Percentiles rank a stretch among this genome's conserved stretches.
Conservation (phyloP, 2,113 vertebrate species). For the Protobothrops flavoviridis region DNA sequence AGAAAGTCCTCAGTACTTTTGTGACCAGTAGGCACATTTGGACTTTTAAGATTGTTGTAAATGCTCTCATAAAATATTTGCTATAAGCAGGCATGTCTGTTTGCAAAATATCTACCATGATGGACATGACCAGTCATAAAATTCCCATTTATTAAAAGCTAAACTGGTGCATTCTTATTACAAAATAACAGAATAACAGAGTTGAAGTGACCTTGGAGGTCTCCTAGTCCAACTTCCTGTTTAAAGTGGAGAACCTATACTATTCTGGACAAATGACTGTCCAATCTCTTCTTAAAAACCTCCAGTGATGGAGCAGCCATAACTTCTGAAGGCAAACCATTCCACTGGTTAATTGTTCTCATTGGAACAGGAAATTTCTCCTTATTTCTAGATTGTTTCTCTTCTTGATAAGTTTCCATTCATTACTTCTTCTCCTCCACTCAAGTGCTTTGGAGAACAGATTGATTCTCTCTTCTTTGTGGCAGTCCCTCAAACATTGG, state of each 20-base stretch:
- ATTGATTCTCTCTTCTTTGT: background rate
- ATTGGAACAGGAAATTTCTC: background rate
- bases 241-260: background rate
- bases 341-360: background rate
- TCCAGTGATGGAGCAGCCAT: background rate
- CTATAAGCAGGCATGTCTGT: background rate
- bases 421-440: background rate
- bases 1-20: background rate
- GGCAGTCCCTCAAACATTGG: background rate
- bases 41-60: background rate
- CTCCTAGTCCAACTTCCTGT: background rate
- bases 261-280: background rate
- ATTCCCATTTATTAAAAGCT: background rate
- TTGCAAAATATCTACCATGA: background rate
- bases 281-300: background rate
- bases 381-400: background rate
- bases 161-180: background rate
- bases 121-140: background rate
- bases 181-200: background rate
- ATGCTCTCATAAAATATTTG: background rate
- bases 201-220: background rate
- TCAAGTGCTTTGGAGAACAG: background rate
- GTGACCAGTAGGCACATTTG: background rate
- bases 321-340: background rate
- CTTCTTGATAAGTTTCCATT: background rate